These are phyloP conservation scores for Periophthalmus magnuspinnatus DNA, from an alignment of 2,797 vertebrate species.

Conservation along the genomic window DNA sequence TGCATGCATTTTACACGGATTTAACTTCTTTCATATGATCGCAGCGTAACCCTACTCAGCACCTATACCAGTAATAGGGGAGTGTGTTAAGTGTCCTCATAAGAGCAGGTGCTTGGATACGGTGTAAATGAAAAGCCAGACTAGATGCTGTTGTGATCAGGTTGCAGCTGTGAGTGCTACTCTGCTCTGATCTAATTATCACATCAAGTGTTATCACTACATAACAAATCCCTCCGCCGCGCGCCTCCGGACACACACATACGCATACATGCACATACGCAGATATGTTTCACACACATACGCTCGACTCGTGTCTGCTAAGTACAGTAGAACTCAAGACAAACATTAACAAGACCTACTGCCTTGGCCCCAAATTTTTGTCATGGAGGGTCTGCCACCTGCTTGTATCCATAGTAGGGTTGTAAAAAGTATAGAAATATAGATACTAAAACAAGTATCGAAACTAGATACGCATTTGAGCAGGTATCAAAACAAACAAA, in stretches of 20 bases:
- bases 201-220: slow-evolving; percentile 51
- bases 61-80: neutral
- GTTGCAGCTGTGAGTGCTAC: slow-evolving; percentile 32
- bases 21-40: neutral
- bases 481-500: too few relatives aligned
- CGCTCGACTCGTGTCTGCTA: too few relatives aligned
- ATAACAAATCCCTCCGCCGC: slow-evolving; percentile 41
- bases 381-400: too few relatives aligned
- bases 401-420: too few relatives aligned
- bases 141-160: slow-evolving; percentile 40
- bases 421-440: too few relatives aligned
- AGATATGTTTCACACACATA: neutral
- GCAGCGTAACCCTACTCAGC: neutral
- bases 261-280: neutral
- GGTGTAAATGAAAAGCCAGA: slow-evolving; percentile 53
- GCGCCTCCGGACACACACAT: slow-evolving; percentile 7
- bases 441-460: too few relatives aligned
- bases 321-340: too few relatives aligned
- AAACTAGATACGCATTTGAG: too few relatives aligned
- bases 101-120: neutral
- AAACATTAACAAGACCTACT: neutral
- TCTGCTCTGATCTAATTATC: slow-evolving; percentile 66
- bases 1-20: neutral
- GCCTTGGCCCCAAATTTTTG: too few relatives aligned
- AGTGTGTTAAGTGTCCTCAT: neutral